A percentile compares a stretch with the other conserved stretches of the same genome.
Conservation (phyloP, 1,140 invertebrate species). For the Triops longicaudatus region DNA sequence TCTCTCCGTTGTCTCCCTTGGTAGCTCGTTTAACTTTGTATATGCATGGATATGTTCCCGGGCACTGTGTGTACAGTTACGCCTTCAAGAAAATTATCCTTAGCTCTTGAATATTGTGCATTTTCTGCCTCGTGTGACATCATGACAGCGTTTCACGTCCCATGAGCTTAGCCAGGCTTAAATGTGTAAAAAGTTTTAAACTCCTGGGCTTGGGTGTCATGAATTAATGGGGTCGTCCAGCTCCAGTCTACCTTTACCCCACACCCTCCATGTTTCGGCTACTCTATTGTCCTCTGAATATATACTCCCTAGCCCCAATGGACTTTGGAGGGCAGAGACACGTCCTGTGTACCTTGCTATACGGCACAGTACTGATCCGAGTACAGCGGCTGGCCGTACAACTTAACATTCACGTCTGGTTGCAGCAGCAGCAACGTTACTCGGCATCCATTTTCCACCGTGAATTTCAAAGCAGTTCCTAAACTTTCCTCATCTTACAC, state of each 20-base stretch:
- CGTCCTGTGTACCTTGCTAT: too few relatives aligned
- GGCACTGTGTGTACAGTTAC: too few relatives aligned
- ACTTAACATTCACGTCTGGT: slow-evolving; percentile 11
- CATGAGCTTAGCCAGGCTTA: background rate
- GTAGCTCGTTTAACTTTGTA: too few relatives aligned
- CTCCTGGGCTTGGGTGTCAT: background rate
- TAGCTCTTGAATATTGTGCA: background rate
- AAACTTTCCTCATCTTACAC: slow-evolving; percentile 2
- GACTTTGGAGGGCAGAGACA: background rate
- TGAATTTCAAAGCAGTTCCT: background rate
- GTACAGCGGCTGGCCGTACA: background rate
- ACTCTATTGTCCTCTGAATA: slow-evolving; percentile 3
- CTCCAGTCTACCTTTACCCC: background rate
- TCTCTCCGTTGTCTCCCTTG: background rate
- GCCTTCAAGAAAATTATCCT: background rate
- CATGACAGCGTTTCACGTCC: background rate
- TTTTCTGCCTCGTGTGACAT: background rate
- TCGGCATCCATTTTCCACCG: background rate
- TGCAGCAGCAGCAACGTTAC: background rate
- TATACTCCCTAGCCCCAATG: slow-evolving; percentile 1
- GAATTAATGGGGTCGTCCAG: slow-evolving; percentile 6
- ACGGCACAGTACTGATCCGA: too few relatives aligned
- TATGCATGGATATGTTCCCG: too few relatives aligned
- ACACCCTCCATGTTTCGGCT: background rate
- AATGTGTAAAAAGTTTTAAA: slow-evolving; percentile 8